Percentiles rank a stretch among this genome's conserved stretches.
These are phyloP conservation scores for Myotis daubentonii DNA, from an alignment of 2,797 vertebrate species.

Conservation along the genomic window DNA sequence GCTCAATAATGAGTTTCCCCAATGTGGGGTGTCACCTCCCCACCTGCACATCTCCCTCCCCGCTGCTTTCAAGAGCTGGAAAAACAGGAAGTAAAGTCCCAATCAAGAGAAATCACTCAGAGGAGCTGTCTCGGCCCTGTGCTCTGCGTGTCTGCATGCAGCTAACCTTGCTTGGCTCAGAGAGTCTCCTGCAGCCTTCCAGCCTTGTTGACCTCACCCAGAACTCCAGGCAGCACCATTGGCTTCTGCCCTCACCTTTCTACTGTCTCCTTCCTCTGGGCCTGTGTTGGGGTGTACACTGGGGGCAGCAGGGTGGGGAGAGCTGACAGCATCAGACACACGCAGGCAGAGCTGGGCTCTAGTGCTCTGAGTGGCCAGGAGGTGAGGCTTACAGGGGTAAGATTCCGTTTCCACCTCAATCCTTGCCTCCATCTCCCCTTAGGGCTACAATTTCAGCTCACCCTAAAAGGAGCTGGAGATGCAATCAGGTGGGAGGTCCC, in stretches of 20 bases:
- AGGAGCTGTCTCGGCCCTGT: no score
- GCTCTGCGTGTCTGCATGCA: not conserved
- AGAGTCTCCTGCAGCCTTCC: not conserved
- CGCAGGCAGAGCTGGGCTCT: not conserved
- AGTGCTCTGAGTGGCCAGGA: not conserved
- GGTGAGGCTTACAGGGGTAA: not conserved
- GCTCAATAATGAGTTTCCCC: not conserved
- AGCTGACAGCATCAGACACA: not conserved
- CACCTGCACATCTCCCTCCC: not conserved
- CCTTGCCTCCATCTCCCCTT: not conserved
- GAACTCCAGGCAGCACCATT: not conserved
- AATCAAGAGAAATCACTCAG: not conserved
- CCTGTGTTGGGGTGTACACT: not conserved
- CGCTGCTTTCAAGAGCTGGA: constrained; percentile 29
- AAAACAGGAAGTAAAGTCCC: constrained; percentile 57
- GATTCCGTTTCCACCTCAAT: not conserved
- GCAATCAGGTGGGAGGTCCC: not conserved
- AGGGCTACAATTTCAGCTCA: not conserved
- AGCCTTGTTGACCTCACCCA: not conserved
- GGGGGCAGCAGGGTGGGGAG: not conserved
- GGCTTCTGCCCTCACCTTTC: not conserved
- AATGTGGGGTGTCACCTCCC: not conserved
- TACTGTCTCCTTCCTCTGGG: not conserved
- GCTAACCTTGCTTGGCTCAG: not conserved
- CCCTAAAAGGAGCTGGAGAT: not conserved